Evolutionary conservation across 2,797 vertebrate species (phyloP), one percentile per base, ranked within the genome.

Genomic region (Cheirogaleus major): DNA sequence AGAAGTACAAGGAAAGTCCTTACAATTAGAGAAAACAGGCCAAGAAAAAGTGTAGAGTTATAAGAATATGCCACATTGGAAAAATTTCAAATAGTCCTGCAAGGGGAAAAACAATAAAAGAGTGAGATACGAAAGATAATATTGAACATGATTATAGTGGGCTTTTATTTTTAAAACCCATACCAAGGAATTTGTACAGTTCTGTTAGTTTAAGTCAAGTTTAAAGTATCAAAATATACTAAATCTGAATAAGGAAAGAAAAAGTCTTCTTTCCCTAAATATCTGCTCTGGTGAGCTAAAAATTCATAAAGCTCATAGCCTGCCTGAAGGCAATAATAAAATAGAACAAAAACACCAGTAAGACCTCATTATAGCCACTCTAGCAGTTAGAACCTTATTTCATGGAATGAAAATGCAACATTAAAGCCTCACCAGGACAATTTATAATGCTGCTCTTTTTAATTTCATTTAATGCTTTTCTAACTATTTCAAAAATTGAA

Each of bases 401-500:
- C 94, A 96, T 94, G 89, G 94, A 96, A 97, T 45, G 85, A 96
- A 97, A 97, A 91, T 61, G 79, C 91, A 97, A 67, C 91, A 96
- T 97, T 97, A 98, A 96, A 97, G 92, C 63, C 73, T 96, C 80
- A 91, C 18, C 0, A 97, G 98, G 95, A 96, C 96, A 41, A 98
- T 98, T 98, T 98, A 20, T 97, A 98, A 97, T 81, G 94, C 55
- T 93, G 83, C 88, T 96, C 81, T 96, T 98, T 97, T 95, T 98
- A 98, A 98, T 98, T 98, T 87, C 85, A 89, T 97, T 97, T 98
- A 98, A 98, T 97, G 83, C 18, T 97, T 93, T 94, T 86, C 85
- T 97, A 97, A 97, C 95, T 98, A 91, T 96, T 98, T 96, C 95
- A 94, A 97, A 96, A 97, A 97, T 97, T 98, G 94, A 97, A 94